Evolutionary conservation across 1,140 invertebrate species (phyloP).

Genomic region (Neocloeon triangulifer): DNA sequence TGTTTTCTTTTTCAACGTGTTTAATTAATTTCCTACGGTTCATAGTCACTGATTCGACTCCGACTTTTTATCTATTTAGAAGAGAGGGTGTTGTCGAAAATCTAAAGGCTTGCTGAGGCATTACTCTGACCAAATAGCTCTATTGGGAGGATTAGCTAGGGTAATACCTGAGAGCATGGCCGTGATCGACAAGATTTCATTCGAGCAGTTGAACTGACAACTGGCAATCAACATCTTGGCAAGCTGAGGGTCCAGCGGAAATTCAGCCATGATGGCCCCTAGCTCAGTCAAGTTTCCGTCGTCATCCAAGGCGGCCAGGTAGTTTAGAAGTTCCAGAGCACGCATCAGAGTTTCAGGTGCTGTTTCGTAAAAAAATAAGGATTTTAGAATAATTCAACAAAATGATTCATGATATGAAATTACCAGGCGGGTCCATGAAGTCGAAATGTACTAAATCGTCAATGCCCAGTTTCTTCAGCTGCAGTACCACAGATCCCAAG

Average conservation of each 20-base stretch:
- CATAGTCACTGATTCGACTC: no score
- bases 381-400: neutral
- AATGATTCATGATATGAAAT: neutral
- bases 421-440: conserved; percentile 53
- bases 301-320: conserved; percentile 89
- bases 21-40: no score
- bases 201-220: conserved; percentile 94
- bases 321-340: conserved; percentile 92
- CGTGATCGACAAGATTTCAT: conserved; percentile 96
- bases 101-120: no score
- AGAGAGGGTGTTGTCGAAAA: no score
- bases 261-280: conserved; percentile 99
- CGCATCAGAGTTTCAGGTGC: conserved; percentile 99
- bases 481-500: conserved; percentile 89
- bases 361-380: conserved; percentile 11
- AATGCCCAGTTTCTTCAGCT: conserved; percentile 97
- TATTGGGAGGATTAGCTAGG: no score
- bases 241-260: conserved; percentile 94
- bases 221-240: conserved; percentile 98
- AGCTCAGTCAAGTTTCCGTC: conserved; percentile 88
- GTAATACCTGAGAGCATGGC: conserved; percentile 98
- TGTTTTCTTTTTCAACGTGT: no score
- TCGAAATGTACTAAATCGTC: conserved; percentile 82
- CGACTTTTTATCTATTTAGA: no score
- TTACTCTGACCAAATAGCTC: no score